A percentile compares a stretch with the other conserved stretches of the same genome.
Conservation (phyloP, 2,113 vertebrate genomes). For the Syngnathus typhle region DNA sequence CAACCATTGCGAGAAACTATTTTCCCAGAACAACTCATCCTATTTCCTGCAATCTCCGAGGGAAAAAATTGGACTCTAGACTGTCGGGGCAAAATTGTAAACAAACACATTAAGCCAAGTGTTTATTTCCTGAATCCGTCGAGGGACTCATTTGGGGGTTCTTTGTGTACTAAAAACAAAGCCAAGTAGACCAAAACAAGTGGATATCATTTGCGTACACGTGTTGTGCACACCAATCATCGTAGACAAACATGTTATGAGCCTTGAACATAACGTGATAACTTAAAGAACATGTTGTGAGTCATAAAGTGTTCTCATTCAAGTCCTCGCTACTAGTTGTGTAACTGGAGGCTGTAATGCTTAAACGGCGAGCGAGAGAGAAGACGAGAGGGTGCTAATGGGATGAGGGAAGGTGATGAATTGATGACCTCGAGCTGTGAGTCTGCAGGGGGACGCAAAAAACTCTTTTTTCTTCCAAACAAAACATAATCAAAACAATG, state of each 20-base stretch:
- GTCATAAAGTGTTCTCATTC: neutral
- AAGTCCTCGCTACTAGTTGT: constrained; percentile 21
- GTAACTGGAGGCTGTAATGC: constrained; percentile 25
- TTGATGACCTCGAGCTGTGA: constrained; percentile 34
- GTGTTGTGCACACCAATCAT: neutral
- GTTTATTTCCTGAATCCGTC: constrained; percentile 23
- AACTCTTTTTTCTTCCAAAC: constrained; percentile 1
- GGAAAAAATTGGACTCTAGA: constrained; percentile 44
- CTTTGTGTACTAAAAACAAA: constrained; percentile 8
- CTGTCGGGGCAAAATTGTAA: constrained; percentile 55
- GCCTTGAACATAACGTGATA: neutral
- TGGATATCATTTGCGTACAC: constrained; percentile 1
- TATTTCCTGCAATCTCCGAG: constrained; percentile 51
- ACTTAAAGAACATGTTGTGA: neutral
- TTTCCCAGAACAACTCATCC: constrained; percentile 37
- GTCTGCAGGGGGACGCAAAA: constrained; percentile 34
- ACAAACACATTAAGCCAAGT: constrained; percentile 46
- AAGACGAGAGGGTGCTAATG: constrained; percentile 46
- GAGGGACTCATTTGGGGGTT: neutral
- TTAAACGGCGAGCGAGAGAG: constrained; percentile 20
- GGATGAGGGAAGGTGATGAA: constrained; percentile 52
- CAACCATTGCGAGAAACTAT: constrained; percentile 18
- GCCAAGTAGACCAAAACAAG: constrained; percentile 11
- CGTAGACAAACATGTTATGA: neutral
- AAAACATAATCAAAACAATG: neutral